These are phyloP conservation scores for Neodon shergylaensis DNA, from an alignment of 2,113 vertebrate species.

Conservation along the genomic window DNA sequence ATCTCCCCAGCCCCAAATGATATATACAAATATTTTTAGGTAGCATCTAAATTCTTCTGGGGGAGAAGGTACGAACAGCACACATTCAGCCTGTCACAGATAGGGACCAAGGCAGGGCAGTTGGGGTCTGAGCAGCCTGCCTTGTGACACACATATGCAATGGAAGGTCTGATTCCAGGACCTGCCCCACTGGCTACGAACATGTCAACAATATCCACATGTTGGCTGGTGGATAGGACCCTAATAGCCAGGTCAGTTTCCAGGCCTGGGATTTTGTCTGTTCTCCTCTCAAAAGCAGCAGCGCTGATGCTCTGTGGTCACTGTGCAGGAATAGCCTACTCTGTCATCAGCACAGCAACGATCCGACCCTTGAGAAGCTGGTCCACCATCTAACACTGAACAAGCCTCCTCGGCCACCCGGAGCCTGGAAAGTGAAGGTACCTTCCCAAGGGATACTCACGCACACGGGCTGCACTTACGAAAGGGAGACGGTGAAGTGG, in stretches of 20 bases:
- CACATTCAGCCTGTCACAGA: rapidly evolving
- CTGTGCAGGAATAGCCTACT: neutral
- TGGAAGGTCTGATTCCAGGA: neutral
- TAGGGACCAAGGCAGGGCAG: rapidly evolving
- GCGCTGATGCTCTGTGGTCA: neutral
- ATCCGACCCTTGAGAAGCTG: neutral
- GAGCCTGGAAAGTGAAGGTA: neutral
- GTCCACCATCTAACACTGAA: neutral
- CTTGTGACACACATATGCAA: rapidly evolving
- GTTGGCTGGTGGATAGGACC: neutral
- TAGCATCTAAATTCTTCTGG: neutral
- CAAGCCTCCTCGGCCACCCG: neutral
- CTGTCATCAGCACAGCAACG: neutral
- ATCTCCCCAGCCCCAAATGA: neutral
- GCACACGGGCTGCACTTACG: slow-evolving; percentile 79
- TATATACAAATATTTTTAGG: neutral
- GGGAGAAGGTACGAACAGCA: rapidly evolving
- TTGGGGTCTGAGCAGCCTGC: rapidly evolving
- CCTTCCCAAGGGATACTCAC: neutral
- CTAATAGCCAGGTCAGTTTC: neutral
- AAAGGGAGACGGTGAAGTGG: slow-evolving; percentile 88
- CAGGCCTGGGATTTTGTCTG: neutral
- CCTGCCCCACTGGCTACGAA: neutral
- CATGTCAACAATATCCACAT: neutral
- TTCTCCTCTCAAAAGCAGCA: neutral